Percentiles rank a stretch among this genome's conserved stretches.
Conservation (phyloP, 2,888 invertebrate genomes). For the Latrodectus hesperus region DNA sequence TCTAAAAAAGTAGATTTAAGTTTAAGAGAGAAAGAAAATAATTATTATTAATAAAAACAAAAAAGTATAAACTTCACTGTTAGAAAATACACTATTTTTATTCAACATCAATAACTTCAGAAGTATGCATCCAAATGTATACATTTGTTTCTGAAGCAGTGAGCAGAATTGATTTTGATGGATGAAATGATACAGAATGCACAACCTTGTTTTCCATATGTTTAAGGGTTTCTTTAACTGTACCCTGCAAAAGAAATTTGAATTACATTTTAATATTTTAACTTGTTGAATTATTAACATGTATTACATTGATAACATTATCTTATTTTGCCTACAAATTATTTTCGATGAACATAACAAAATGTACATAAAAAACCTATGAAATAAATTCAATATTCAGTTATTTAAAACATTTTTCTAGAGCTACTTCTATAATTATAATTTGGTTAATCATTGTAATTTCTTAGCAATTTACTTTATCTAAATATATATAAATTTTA, state of each 20-base stretch:
- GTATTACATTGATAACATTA: background rate
- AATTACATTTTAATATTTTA: background rate
- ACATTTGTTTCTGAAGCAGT: slow-evolving; percentile 85
- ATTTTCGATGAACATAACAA: background rate
- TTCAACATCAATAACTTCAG: background rate
- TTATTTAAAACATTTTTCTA: background rate
- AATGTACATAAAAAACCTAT: background rate
- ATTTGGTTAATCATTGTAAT: too few species aligned
- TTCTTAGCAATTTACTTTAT: too few species aligned
- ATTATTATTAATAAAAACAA: too few species aligned
- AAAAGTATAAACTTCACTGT: too few species aligned
- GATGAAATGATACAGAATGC: slow-evolving; percentile 88
- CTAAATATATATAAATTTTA: too few species aligned
- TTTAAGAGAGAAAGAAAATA: too few species aligned
- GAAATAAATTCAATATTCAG: background rate
- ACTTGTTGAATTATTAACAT: background rate
- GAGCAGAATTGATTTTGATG: slow-evolving; percentile 82
- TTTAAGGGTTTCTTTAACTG: slow-evolving; percentile 76
- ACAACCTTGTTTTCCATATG: slow-evolving; percentile 80
- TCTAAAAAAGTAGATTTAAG: too few species aligned
- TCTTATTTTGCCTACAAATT: too few species aligned
- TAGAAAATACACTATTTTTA: too few species aligned
- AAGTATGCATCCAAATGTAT: slow-evolving; percentile 79
- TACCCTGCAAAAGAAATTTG: slow-evolving; percentile 75
- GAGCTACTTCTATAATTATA: background rate